Conservation (phyloP, 2,797 vertebrate species). For the Rousettus madagascariensis region DNA sequence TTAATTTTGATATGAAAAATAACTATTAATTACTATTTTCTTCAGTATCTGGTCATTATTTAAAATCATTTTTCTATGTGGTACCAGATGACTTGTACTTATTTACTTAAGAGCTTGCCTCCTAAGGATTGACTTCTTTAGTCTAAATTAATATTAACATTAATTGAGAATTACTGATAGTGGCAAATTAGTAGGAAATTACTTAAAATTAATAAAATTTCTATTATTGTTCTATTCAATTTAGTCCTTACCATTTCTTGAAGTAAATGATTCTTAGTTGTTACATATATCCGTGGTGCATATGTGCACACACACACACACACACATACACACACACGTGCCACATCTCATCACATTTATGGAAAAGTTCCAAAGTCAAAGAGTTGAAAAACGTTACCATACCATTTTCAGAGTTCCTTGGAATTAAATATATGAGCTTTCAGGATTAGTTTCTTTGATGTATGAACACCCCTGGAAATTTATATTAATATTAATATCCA, state of each 20-base stretch:
- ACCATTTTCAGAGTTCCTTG: background rate
- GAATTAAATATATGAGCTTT: slow-evolving; percentile 42
- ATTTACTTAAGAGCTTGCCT: background rate
- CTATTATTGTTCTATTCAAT: background rate
- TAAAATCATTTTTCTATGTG: background rate
- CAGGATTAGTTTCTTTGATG: slow-evolving; percentile 47
- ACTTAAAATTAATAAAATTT: background rate
- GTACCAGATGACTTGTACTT: background rate
- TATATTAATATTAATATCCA: slow-evolving; percentile 50
- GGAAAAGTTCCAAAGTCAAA: background rate
- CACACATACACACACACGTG: rapidly evolving
- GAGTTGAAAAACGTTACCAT: background rate
- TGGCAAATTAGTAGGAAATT: background rate
- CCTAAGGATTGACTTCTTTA: background rate
- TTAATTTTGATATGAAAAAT: background rate
- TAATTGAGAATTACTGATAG: background rate
- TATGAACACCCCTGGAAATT: slow-evolving; percentile 1
- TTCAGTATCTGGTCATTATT: background rate
- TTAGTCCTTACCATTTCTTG: background rate
- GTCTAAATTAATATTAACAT: background rate
- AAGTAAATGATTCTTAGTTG: background rate
- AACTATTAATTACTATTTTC: background rate
- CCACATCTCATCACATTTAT: background rate
- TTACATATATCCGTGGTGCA: background rate
- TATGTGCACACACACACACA: rapidly evolving